Evolutionary conservation across 2,113 vertebrate species (phyloP).

Genomic region (Pontoporia blainvillei): DNA sequence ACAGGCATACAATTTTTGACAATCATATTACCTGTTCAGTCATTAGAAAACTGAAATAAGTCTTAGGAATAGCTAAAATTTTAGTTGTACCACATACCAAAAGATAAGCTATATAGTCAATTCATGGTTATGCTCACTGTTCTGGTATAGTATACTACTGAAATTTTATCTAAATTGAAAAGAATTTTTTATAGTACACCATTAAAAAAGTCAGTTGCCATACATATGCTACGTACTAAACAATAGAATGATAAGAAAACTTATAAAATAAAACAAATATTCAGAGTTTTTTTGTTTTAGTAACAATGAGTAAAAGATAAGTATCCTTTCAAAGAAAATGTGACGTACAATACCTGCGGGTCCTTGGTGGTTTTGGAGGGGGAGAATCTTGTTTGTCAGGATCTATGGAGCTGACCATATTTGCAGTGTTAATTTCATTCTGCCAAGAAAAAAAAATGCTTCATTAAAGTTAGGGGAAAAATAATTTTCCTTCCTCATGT

Average conservation of each 20-base stretch:
- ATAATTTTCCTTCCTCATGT: background rate
- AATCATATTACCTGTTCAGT: background rate
- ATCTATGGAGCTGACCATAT: constrained; percentile 82
- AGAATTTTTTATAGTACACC: background rate
- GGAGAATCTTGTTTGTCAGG: constrained; percentile 92
- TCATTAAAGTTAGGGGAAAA: constrained; percentile 39
- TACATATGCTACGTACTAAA: background rate
- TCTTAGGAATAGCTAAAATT: constrained; percentile 1
- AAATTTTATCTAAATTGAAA: background rate
- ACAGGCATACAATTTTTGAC: background rate
- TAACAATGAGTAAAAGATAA: background rate
- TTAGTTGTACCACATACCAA: background rate
- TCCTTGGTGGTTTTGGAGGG: constrained; percentile 95
- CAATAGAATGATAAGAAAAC: background rate
- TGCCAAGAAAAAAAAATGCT: constrained; percentile 73
- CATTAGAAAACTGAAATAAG: constrained; percentile 16
- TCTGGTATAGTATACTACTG: background rate
- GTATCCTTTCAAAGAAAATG: background rate
- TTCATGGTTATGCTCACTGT: background rate
- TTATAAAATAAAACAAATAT: background rate
- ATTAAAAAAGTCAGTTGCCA: background rate
- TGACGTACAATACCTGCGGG: constrained; percentile 86
- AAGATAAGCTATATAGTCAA: background rate
- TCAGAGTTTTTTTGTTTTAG: background rate
- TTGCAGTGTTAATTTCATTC: constrained; percentile 92